Evolutionary conservation across 2,113 vertebrate genomes (phyloP).

Genomic region (Elachura formosa): DNA sequence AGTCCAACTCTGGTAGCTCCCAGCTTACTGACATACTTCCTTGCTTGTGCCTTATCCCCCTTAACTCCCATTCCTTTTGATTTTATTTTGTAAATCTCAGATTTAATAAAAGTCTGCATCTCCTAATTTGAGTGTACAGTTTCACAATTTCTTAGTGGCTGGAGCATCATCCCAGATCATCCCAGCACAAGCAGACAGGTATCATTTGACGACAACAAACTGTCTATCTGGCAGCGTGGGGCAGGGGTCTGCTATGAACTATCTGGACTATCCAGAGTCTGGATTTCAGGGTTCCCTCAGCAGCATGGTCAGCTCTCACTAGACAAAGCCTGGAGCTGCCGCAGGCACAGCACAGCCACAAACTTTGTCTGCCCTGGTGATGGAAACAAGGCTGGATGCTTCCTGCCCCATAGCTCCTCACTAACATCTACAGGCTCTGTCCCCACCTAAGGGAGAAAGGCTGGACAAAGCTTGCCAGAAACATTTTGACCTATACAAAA

Average conservation of each 20-base stretch:
- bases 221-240: rapidly evolving
- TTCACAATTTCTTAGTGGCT: background rate
- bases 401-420: background rate
- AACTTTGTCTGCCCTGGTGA: background rate
- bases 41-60: background rate
- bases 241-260: background rate
- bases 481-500: background rate
- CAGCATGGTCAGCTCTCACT: background rate
- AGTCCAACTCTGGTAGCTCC: background rate
- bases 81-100: background rate
- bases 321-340: background rate
- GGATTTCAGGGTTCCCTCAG: background rate
- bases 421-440: background rate
- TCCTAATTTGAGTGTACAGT: background rate
- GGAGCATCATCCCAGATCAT: background rate
- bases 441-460: background rate
- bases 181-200: background rate
- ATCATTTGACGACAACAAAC: background rate
- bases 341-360: rapidly evolving
- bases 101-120: background rate
- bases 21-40: background rate
- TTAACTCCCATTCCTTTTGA: background rate
- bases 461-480: background rate
- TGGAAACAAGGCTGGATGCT: background rate
- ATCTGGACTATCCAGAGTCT: no score